Evolutionary conservation across 1,140 invertebrate genomes (phyloP).

Genomic region (Scylla paramamosain): DNA sequence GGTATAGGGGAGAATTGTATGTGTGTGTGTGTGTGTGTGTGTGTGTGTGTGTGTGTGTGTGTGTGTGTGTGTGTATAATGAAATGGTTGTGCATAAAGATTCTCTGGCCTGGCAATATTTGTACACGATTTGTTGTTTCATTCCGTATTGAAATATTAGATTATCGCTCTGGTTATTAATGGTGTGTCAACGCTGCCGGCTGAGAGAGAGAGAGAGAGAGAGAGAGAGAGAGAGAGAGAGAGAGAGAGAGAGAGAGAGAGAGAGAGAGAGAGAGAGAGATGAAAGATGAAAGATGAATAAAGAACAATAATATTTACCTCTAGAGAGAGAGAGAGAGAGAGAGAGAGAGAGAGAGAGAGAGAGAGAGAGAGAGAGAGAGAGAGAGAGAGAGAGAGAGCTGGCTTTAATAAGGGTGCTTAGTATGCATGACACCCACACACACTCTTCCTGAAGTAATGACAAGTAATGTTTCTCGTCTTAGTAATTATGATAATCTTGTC

Average conservation of each 20-base stretch:
- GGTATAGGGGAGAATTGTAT: not conserved
- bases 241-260: slow-evolving; percentile 12
- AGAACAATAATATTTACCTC: not conserved
- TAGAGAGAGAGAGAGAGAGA: not conserved
- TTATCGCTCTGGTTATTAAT: slow-evolving; percentile 4
- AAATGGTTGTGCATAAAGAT: not conserved
- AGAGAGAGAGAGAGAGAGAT: not conserved
- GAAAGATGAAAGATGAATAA: not conserved
- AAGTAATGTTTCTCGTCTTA: not conserved
- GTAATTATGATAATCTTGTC: too few relatives aligned
- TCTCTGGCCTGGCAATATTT: not conserved
- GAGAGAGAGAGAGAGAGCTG: not conserved
- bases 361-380: not conserved
- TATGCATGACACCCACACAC: not conserved
- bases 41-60: slow-evolving; percentile 1
- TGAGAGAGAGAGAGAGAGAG: not conserved
- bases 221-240: not conserved
- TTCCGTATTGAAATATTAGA: slow-evolving; percentile 6
- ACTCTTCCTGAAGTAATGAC: not conserved
- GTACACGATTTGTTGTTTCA: slow-evolving; percentile 2
- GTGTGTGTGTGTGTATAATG: not conserved
- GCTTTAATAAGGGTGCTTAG: not conserved
- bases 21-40: not conserved
- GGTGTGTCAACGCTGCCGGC: not conserved
- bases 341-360: too few relatives aligned